Evolutionary conservation across 2,113 vertebrate species (phyloP).

Genomic region (Candoia aspera): DNA sequence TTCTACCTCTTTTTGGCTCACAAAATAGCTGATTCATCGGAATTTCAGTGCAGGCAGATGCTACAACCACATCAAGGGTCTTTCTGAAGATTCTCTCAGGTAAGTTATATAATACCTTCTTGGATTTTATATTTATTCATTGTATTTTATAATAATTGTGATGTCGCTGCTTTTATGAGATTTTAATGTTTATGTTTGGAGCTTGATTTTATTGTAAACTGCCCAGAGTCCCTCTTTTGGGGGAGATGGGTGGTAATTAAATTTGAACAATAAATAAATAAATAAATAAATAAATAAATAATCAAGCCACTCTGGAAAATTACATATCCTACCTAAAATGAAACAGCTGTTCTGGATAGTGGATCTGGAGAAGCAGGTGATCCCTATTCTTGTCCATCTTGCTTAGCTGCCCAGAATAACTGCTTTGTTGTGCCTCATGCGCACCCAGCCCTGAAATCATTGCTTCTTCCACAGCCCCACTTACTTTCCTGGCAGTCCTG

Average conservation of each 20-base stretch:
- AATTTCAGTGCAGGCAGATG: neutral
- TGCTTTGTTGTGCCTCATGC: neutral
- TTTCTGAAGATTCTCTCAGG: neutral
- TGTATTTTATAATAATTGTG: no score
- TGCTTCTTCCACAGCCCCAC: neutral
- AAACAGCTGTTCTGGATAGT: neutral
- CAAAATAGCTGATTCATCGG: neutral
- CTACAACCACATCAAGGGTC: neutral
- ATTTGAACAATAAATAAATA: no score
- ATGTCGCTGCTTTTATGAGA: no score
- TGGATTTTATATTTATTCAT: no score
- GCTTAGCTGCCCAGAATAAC: neutral
- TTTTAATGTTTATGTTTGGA: no score
- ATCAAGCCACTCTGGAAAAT: neutral
- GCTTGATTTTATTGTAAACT: no score
- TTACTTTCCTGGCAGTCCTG: neutral
- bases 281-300: no score
- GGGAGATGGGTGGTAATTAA: no score
- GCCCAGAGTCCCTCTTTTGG: no score
- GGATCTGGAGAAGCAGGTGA: neutral
- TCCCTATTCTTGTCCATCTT: neutral
- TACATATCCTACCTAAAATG: neutral
- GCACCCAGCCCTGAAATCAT: neutral
- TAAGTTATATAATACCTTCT: neutral
- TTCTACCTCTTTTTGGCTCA: neutral